A percentile compares a stretch with the other conserved stretches of the same genome.
Conservation (phyloP, 1,140 invertebrate species). For the Aphaenogaster rudis region DNA sequence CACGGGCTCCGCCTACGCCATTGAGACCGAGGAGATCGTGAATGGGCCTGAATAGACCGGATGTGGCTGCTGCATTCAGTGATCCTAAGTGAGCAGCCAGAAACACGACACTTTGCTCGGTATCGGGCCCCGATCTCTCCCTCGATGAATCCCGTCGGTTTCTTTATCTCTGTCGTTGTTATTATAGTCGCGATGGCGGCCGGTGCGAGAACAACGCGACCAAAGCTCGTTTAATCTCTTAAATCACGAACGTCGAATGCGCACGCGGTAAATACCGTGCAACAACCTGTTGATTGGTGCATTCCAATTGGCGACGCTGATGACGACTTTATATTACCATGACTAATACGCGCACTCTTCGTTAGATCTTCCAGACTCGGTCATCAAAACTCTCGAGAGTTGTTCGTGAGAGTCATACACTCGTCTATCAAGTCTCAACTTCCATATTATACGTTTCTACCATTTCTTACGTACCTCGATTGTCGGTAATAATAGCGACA, state of each 20-base stretch:
- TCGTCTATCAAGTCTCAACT: neutral
- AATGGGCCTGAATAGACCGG: slow-evolving; percentile 80
- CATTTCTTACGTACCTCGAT: neutral
- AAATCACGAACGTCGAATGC: neutral
- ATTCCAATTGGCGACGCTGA: neutral
- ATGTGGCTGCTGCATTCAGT: slow-evolving; percentile 81
- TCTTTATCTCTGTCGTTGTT: slow-evolving; percentile 68
- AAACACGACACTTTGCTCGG: slow-evolving; percentile 79
- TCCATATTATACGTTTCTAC: neutral
- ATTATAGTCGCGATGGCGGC: slow-evolving; percentile 43
- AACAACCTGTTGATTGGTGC: slow-evolving; percentile 57
- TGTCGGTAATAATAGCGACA: slow-evolving; percentile 35
- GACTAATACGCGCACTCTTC: neutral
- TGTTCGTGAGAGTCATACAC: neutral
- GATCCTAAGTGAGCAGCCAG: slow-evolving; percentile 80
- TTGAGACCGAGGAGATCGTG: slow-evolving; percentile 64
- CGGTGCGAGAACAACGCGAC: slow-evolving; percentile 16
- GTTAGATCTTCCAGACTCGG: neutral
- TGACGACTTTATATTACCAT: slow-evolving; percentile 8
- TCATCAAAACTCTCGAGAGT: neutral
- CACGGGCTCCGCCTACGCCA: slow-evolving; percentile 74
- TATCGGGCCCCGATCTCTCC: slow-evolving; percentile 71
- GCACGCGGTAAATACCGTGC: neutral
- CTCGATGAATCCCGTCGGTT: slow-evolving; percentile 59
- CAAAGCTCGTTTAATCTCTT: neutral